Evolutionary conservation across 2,888 invertebrate genomes (phyloP), one percentile per base, ranked within the genome.

Genomic region (Xylota sylvarum): DNA sequence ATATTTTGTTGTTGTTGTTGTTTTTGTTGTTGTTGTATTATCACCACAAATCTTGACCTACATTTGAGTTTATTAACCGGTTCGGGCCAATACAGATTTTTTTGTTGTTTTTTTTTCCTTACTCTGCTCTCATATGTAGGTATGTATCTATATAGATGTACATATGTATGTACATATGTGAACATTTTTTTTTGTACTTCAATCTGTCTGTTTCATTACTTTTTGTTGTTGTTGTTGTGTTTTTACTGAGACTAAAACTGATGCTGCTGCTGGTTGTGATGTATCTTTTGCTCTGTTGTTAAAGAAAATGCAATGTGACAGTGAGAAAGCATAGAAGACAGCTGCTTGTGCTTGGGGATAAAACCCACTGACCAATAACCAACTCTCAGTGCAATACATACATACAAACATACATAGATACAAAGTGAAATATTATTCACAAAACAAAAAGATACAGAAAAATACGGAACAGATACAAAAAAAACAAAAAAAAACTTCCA

Each of bases 31-130:
- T 67, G 55, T 78, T 76, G 74, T 88, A 89, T 89, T 90, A 90
- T 90, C 90, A 90, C 89, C 89, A 88, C 89, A 88, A 91, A 91
- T 91, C 91, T 91, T 91, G 91, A 91, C 91, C 91, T 89, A 91
- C 90, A 90, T 91, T 89, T 90, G 88, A 89, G 90, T 90, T 90
- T 91, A 89, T 90, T 90, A 91, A 91, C 91, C 91, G 91, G 91
- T 91, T 91, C 88, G 86, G 79, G 81, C 85, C 81, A 81, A 81
- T 86, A 81, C 85, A 80, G 60, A 69, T 69, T 78, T 83, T 83
- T 64, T 73, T n/a, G n/a, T 79, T 19, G 74, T 40, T 23, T 55
- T 73, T 32, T 50, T 48, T 35, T 58, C 32, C n/a, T 56, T 48
- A 10, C 40, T 50, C 55, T 56, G n/a, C 52, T 46, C 73, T 30